phyloP scores from a whole-genome alignment of 2,113 vertebrate genomes.

The Oxyruncus cristatus region DNA sequence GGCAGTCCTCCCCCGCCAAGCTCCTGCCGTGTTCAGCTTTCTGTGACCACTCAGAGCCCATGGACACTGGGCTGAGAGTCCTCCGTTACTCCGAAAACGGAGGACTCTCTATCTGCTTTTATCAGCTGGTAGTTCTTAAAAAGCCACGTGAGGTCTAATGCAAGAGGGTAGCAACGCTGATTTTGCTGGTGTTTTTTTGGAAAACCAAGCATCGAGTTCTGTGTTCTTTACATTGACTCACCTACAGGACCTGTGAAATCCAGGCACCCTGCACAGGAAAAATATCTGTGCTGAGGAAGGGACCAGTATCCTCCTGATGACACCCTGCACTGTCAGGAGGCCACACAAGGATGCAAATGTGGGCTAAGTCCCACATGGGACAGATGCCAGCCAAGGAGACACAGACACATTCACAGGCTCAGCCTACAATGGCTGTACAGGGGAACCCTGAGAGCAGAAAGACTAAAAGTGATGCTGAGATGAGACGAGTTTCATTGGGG shows the following conservation, averaged over 20 bases:
- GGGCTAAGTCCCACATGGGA: neutral
- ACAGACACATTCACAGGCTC: neutral
- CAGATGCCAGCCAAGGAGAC: neutral
- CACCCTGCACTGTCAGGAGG: fast-evolving
- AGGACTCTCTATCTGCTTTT: neutral
- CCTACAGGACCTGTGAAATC: neutral
- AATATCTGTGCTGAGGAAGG: neutral
- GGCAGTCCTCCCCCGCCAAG: neutral
- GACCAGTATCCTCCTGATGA: neutral
- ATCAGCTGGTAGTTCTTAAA: neutral
- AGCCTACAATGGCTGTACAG: neutral
- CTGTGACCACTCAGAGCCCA: neutral
- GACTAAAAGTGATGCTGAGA: neutral
- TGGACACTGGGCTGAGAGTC: neutral
- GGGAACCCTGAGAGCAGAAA: neutral
- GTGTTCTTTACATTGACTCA: neutral
- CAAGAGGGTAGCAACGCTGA: neutral
- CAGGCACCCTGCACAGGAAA: neutral
- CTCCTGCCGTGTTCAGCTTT: neutral
- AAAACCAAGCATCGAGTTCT: neutral
- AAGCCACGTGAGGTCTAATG: neutral
- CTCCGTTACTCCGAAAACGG: neutral
- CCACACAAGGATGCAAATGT: fast-evolving
- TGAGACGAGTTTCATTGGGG: neutral
- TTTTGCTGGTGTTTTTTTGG: neutral